Percentiles rank a stretch among this genome's conserved stretches.
phyloP scores from a whole-genome alignment of 2,888 invertebrate species.

The Gasteruption jaculator region DNA sequence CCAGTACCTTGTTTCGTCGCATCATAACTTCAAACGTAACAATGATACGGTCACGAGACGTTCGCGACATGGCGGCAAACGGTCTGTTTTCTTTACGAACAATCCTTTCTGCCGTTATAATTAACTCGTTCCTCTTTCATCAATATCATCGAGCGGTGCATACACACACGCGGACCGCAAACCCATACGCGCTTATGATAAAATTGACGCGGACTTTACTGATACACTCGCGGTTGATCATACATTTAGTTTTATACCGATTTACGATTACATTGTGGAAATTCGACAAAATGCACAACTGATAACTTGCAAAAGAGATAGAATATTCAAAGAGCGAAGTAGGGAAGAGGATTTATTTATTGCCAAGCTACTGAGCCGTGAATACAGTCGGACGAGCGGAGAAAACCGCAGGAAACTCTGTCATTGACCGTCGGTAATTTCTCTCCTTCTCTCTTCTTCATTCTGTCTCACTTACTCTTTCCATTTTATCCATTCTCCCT shows the following conservation, averaged over 20 bases:
- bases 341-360: constrained; percentile 36
- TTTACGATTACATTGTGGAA: constrained; percentile 31
- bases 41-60: too few relatives aligned
- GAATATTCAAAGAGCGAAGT: constrained; percentile 16
- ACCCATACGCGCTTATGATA: constrained; percentile 4
- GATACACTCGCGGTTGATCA: constrained; percentile 31
- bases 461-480: not conserved
- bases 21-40: too few relatives aligned
- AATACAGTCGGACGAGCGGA: constrained; percentile 33
- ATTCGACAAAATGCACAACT: constrained; percentile 27
- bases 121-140: not conserved
- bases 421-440: constrained; percentile 36
- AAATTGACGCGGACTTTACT: not conserved
- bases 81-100: too few relatives aligned
- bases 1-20: too few relatives aligned
- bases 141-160: constrained; percentile 9
- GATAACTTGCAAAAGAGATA: constrained; percentile 8
- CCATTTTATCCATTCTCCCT: not conserved
- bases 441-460: constrained; percentile 19
- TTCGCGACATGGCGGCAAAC: too few relatives aligned
- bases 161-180: constrained; percentile 18
- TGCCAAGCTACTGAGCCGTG: constrained; percentile 33
- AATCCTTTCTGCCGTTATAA: too few relatives aligned
- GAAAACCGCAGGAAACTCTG: constrained; percentile 37
- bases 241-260: constrained; percentile 39